Percentiles rank a stretch among this genome's conserved stretches.
phyloP scores from a whole-genome alignment of 2,888 invertebrate genomes.

The Tiliacea aurago region DNA sequence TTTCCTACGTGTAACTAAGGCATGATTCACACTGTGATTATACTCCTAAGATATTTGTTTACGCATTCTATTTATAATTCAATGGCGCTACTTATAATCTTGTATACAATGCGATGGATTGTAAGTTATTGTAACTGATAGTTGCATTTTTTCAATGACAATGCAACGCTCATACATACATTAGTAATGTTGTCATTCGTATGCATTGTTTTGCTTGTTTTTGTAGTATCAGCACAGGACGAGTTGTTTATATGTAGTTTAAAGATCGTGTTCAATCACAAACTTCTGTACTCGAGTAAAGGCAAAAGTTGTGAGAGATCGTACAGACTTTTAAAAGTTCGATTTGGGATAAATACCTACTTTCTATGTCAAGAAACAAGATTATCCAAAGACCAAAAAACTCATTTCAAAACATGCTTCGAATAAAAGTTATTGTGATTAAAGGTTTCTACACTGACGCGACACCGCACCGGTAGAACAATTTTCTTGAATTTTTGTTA shows the following conservation, averaged over 20 bases:
- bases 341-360: neutral
- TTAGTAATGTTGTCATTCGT: constrained; percentile 37
- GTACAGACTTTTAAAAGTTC: neutral
- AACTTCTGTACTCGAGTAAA: constrained; percentile 4
- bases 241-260: constrained; percentile 24
- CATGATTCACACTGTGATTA: constrained; percentile 55
- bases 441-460: too few species aligned
- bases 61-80: constrained; percentile 62
- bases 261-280: neutral
- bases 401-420: neutral
- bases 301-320: neutral
- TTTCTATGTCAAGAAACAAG: neutral
- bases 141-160: constrained; percentile 60
- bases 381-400: neutral
- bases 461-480: too few species aligned
- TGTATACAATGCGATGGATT: constrained; percentile 50
- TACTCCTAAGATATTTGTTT: constrained; percentile 60
- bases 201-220: constrained; percentile 31
- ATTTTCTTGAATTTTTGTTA: too few species aligned
- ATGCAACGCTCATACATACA: constrained; percentile 25
- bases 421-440: neutral
- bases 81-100: constrained; percentile 56
- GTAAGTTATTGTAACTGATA: constrained; percentile 56
- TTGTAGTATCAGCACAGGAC: constrained; percentile 11
- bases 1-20: constrained; percentile 11